Base-by-base conservation (phyloP, 2,888 invertebrate genomes). In the Apodemia duryi region DNA sequence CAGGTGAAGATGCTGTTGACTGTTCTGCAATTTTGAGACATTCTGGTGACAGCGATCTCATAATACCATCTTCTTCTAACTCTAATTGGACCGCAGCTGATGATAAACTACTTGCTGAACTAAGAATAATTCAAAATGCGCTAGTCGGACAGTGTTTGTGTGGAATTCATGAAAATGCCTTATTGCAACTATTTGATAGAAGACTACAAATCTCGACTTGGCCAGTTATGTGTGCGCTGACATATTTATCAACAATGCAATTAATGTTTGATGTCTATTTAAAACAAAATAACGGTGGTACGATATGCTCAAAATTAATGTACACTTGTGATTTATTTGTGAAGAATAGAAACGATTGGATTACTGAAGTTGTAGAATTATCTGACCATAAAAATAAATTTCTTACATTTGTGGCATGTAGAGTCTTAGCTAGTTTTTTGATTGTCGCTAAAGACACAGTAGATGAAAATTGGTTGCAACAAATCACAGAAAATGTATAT, bases 171-270 rank as follows among this genome's bases (percentile, higher is more conserved):
- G 96, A 96, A 76, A 93, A 93, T 74, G 92, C 94, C 68, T 81
- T 97, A 60, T 88, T 94, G 5, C 95, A 95, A 77, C 94, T 96
- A 0, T 96, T 97, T 78, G 95, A 95, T 74, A 94, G 94, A 69
- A 93, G 86, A 62, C 83, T 93, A 21, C 88, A 92, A 68, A 92
- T 93, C 69, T 87, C 86, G 52, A 79, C 89, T 21, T 91, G 91
- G 92, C 89, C 92, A 0, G 69, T 91, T 41, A 90, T 88, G 67
- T 85, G 85, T 75, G 86, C 96, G 6, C 82, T 97, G 57, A 95
- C 96, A 75, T 97, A 97, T 79, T 91, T 97, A 69, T 97, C 97
- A 68, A 96, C 96, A 71, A 93, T 97, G 76, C 97, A 97, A 77
- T 88, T 97, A 13, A 91, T 97, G 71, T 97, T 97, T 78, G 97